Base-by-base conservation (phyloP, 2,888 invertebrate species). In the Rhagium mordax region DNA sequence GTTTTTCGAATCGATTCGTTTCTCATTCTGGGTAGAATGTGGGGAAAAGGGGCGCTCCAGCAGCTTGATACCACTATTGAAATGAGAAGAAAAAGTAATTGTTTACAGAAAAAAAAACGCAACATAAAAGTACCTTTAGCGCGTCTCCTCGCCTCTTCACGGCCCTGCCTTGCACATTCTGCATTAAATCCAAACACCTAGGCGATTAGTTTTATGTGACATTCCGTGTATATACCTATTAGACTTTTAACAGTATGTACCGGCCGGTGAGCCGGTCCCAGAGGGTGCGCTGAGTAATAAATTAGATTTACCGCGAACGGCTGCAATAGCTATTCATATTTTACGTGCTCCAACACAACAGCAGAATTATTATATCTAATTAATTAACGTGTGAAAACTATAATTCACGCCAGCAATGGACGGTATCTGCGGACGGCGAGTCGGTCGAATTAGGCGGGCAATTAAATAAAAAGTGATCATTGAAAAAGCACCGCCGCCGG, bases 291-390 rank as follows among this genome's bases (percentile, higher is more conserved):
- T n/a, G 15, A 7, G 51, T 64, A 74, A 80, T 82, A 82, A 83
- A 82, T 81, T 81, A 71, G 78, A 80, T 77, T 79, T 80, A 81
- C 79, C 78, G 76, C 78, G 74, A 80, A 78, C 81, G 79, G 80
- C 81, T 81, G 81, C 76, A 81, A 80, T 76, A 76, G 79, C 79
- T 77, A 80, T 80, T 81, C 82, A 82, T 82, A 83, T 81, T 82
- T 82, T 80, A 82, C 81, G 78, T 74, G 78, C 78, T 79, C 76
- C 79, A 71, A 76, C 77, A 79, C 80, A 81, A 81, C 80, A 78
- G 78, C 79, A 77, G 77, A 81, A 82, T 81, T 81, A 81, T 80
- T 81, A 80, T 78, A 80, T 80, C 80, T 79, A 82, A 82, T 82
- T 82, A 82, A 82, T 82, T 80, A 75, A 72, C 70, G 76, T 24